Evolutionary conservation across 2,113 vertebrate species (phyloP).

Genomic region (Prinia subflava): DNA sequence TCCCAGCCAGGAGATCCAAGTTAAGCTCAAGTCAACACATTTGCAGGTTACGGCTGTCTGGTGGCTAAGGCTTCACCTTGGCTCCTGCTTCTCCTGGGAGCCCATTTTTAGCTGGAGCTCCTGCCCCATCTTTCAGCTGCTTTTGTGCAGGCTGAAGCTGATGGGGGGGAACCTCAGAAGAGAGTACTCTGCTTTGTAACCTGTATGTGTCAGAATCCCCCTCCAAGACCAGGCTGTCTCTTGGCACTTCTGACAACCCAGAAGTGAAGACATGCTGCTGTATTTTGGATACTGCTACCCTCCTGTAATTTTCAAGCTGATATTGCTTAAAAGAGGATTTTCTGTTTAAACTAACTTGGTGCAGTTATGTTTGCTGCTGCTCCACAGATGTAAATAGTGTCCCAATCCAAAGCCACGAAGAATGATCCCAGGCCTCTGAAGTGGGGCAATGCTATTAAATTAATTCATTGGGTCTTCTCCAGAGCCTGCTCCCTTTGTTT

Average conservation of each 20-base stretch:
- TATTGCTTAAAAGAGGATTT: background rate
- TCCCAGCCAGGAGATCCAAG: background rate
- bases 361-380: background rate
- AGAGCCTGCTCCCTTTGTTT: background rate
- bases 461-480: background rate
- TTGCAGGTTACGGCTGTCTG: background rate
- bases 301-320: background rate
- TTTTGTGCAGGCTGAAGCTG: background rate
- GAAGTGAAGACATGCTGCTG: background rate
- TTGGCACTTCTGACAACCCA: background rate
- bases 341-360: background rate
- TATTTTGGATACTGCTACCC: background rate
- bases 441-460: background rate
- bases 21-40: background rate
- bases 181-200: background rate
- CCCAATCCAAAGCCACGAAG: background rate
- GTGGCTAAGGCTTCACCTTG: background rate
- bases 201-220: background rate
- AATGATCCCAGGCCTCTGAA: background rate
- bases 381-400: background rate
- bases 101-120: background rate
- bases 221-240: background rate
- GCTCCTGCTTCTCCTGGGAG: background rate
- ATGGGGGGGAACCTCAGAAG: background rate
- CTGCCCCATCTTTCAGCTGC: background rate